Evolutionary conservation across 2,888 invertebrate genomes (phyloP).

Genomic region (Anorthoa munda): DNA sequence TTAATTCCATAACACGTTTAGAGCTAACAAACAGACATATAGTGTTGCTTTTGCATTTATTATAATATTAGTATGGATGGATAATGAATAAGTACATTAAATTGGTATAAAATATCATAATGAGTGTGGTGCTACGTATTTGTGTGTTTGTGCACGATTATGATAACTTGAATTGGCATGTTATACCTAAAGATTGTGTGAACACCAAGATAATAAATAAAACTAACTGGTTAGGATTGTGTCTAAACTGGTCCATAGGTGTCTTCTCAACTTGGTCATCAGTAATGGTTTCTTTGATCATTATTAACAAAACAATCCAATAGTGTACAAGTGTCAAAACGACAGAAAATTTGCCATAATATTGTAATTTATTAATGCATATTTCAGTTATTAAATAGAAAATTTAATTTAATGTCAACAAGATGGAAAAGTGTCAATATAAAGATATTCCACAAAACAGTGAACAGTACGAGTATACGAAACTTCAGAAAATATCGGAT

Average conservation of each 20-base stretch:
- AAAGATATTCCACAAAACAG: constrained; percentile 15
- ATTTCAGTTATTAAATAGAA: neutral
- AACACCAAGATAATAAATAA: too few species aligned
- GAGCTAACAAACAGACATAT: too few species aligned
- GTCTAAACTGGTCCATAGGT: neutral
- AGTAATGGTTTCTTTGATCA: neutral
- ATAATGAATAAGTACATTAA: too few species aligned
- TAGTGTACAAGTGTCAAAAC: neutral
- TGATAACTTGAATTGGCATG: too few species aligned
- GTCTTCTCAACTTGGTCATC: neutral
- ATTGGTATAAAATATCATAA: too few species aligned
- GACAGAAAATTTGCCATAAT: neutral
- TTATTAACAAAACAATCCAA: neutral
- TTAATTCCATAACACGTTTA: too few species aligned
- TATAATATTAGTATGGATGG: too few species aligned
- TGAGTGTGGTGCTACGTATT: too few species aligned
- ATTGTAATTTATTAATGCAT: neutral
- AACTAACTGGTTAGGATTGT: neutral
- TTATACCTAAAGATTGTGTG: too few species aligned
- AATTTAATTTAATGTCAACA: neutral
- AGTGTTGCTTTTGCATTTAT: too few species aligned
- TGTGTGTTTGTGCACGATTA: too few species aligned
- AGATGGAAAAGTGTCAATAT: constrained; percentile 29
- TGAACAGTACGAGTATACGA: constrained; percentile 12
- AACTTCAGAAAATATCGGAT: neutral